These are phyloP conservation scores for Onychomys leucogaster DNA, from an alignment of 2,797 vertebrate genomes.

Conservation along the genomic window DNA sequence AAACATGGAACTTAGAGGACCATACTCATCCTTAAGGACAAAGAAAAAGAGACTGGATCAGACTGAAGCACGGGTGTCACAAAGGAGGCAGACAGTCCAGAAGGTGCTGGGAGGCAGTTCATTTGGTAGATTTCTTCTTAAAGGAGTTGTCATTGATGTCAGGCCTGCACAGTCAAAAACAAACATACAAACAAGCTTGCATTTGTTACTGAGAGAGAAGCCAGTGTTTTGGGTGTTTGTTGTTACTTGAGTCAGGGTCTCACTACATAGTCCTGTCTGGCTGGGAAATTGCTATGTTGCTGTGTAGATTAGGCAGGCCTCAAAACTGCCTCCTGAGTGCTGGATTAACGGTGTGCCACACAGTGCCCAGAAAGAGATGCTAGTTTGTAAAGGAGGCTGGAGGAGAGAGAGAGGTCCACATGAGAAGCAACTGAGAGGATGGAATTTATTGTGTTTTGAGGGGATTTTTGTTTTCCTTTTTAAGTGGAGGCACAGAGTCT, in stretches of 20 bases:
- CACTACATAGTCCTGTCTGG: background rate
- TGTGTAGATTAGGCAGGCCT: background rate
- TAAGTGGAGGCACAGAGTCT: constrained; percentile 15
- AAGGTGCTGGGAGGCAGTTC: background rate
- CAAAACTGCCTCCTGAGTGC: background rate
- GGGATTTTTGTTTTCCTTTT: constrained; percentile 24
- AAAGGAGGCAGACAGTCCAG: background rate
- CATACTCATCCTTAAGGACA: background rate
- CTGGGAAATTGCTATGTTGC: background rate
- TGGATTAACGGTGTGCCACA: background rate
- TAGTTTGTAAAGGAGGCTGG: background rate
- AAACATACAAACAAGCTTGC: background rate
- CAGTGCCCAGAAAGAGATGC: background rate
- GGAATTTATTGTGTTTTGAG: constrained; percentile 34
- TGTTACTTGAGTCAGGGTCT: background rate
- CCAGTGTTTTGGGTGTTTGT: background rate
- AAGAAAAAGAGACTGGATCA: background rate
- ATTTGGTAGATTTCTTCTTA: background rate
- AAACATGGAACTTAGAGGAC: background rate
- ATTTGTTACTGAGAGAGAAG: background rate
- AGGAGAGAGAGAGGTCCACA: background rate
- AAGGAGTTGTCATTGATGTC: background rate
- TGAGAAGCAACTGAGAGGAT: background rate
- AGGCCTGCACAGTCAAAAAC: background rate
- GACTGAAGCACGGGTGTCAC: background rate